Percentiles rank a stretch among this genome's conserved stretches.
Conservation (phyloP, 1,140 invertebrate species). For the Drosophila orosa region DNA sequence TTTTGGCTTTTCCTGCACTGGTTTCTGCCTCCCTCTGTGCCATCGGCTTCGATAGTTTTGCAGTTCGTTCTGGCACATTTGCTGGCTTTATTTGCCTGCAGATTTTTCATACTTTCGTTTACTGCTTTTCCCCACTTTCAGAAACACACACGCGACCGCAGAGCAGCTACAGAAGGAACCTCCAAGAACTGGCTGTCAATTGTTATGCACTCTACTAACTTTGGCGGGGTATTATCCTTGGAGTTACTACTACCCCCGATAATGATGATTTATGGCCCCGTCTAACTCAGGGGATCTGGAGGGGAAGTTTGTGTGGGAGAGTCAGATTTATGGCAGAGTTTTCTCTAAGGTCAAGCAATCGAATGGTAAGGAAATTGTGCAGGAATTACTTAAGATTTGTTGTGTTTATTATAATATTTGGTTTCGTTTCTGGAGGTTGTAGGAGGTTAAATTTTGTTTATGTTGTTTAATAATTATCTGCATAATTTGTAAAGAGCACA, state of each 20-base stretch:
- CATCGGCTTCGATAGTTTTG: constrained; percentile 29
- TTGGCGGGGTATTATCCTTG: constrained; percentile 47
- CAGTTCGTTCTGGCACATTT: constrained; percentile 71
- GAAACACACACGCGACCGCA: constrained; percentile 39
- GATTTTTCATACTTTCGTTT: constrained; percentile 47
- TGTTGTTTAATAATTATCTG: no score
- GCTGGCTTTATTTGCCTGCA: constrained; percentile 65
- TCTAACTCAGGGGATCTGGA: constrained; percentile 22
- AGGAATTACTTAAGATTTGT: background rate
- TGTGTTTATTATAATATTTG: background rate
- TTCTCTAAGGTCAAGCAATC: constrained; percentile 4
- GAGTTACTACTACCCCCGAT: constrained; percentile 37
- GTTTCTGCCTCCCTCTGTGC: constrained; percentile 6
- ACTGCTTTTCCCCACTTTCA: constrained; percentile 18
- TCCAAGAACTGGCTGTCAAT: constrained; percentile 49
- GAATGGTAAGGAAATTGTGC: background rate
- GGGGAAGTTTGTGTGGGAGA: background rate
- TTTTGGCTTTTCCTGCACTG: constrained; percentile 41
- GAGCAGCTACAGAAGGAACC: constrained; percentile 21
- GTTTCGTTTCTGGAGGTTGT: no score
- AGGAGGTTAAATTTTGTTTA: no score
- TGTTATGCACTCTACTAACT: constrained; percentile 55
- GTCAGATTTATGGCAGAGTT: constrained; percentile 6
- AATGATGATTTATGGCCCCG: constrained; percentile 48
- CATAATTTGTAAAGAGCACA: no score